Base-by-base conservation (phyloP, 2,888 invertebrate genomes). In the Apamea sordens region DNA sequence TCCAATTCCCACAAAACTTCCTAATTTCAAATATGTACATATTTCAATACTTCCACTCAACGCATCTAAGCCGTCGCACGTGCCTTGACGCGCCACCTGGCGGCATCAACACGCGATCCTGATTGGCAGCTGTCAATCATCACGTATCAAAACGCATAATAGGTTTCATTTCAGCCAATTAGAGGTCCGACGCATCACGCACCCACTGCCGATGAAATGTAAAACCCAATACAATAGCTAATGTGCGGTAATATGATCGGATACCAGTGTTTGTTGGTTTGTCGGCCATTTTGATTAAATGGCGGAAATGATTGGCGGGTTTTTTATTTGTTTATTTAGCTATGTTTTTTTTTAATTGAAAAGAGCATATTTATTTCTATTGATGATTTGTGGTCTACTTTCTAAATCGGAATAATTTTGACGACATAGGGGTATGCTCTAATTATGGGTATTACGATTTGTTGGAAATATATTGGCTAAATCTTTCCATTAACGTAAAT, bases 61-160 rank as follows among this genome's bases (percentile, higher is more conserved):
- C 65, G 47, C 44, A 85, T 70, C 59, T 68, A 83, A 81, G 69
- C 59, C 79, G 77, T 79, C 89, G 92, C 94, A 94, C 94, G 93
- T 4, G 41, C 41, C 41, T 6, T 41, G 41, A 41, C 41, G 41
- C 93, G 94, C 94, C 95, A 95, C 94, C 95, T 95, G 94, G 95
- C 88, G 88, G 90, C 82, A 81, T 80, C 88, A 86, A 90, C 95
- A 94, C 93, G 94, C 94, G 91, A 94, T 88, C 75, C 83, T 93
- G 95, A 96, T 95, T 96, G 96, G 91, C 96, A 95, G 95, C 96
- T 96, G 96, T 94, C 96, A 95, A 96, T 96, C 95, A 94, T 87
- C 90, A 93, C 92, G 92, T 93, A 93, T 94, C 94, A 94, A 92
- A 84, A 90, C 89, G 90, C 90, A 93, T 95, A 94, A 95, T 94